A percentile compares a stretch with the other conserved stretches of the same genome.
Evolutionary conservation across 2,113 vertebrate genomes (phyloP).

Genomic region (Ophthalmolycus amberensis): DNA sequence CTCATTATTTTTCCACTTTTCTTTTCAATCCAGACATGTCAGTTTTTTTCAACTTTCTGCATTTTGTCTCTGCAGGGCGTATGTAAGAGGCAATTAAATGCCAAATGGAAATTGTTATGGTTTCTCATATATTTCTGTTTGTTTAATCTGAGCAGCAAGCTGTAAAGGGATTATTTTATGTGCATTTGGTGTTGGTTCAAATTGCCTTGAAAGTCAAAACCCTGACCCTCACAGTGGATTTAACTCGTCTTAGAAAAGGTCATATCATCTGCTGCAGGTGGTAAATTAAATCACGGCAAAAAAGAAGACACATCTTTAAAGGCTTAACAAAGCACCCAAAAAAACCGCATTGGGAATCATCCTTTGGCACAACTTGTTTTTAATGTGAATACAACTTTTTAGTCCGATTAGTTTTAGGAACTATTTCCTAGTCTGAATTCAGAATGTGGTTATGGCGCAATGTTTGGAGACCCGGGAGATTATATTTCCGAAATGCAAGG

Average conservation of each 20-base stretch:
- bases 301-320: neutral
- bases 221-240: neutral
- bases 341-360: neutral
- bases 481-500: neutral
- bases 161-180: conserved; percentile 5
- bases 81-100: conserved; percentile 56
- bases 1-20: conserved; percentile 61
- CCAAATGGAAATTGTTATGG: conserved; percentile 63
- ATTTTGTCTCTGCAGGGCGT: conserved; percentile 49
- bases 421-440: neutral
- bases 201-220: neutral
- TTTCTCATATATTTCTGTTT: conserved; percentile 49
- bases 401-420: neutral
- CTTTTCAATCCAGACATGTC: conserved; percentile 51
- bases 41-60: conserved; percentile 50
- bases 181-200: conserved; percentile 25
- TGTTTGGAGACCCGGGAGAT: neutral
- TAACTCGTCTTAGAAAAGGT: neutral
- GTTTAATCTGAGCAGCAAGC: conserved; percentile 22
- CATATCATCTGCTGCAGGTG: neutral
- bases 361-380: neutral
- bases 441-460: neutral
- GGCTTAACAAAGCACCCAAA: neutral
- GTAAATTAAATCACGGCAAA: neutral
- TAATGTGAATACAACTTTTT: neutral